These are phyloP conservation scores for Paguma larvata DNA, from an alignment of 2,797 vertebrate species.

Conservation along the genomic window DNA sequence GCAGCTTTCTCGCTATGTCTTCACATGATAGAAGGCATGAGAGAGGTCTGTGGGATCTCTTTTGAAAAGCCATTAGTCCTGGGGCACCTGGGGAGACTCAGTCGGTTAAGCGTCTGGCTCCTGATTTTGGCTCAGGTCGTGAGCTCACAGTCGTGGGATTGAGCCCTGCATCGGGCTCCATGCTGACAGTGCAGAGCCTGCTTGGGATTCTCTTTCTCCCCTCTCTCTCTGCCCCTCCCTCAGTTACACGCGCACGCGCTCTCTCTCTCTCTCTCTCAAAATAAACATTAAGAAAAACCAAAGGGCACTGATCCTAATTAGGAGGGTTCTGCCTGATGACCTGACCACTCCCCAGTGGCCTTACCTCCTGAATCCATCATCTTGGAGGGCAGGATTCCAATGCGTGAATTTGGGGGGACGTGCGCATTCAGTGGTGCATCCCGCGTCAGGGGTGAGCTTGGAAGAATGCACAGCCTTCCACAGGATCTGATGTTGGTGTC, in stretches of 20 bases:
- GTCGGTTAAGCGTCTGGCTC: too few relatives aligned
- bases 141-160: too few relatives aligned
- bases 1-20: neutral
- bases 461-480: neutral
- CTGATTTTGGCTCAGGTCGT: too few relatives aligned
- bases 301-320: neutral
- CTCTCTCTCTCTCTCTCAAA: too few relatives aligned
- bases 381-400: neutral
- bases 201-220: too few relatives aligned
- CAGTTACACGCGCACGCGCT: too few relatives aligned
- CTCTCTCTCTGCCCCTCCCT: too few relatives aligned
- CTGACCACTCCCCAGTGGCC: neutral
- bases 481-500: neutral
- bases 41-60: neutral
- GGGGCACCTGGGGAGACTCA: too few relatives aligned
- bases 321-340: neutral
- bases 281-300: too few relatives aligned
- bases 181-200: too few relatives aligned
- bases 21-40: accelerated
- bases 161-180: too few relatives aligned
- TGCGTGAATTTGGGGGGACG: neutral
- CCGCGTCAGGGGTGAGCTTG: accelerated
- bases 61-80: neutral
- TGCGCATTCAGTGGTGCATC: neutral
- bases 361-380: neutral